Evolutionary conservation across 2,888 invertebrate species (phyloP).

Genomic region (Eristalis tenax): DNA sequence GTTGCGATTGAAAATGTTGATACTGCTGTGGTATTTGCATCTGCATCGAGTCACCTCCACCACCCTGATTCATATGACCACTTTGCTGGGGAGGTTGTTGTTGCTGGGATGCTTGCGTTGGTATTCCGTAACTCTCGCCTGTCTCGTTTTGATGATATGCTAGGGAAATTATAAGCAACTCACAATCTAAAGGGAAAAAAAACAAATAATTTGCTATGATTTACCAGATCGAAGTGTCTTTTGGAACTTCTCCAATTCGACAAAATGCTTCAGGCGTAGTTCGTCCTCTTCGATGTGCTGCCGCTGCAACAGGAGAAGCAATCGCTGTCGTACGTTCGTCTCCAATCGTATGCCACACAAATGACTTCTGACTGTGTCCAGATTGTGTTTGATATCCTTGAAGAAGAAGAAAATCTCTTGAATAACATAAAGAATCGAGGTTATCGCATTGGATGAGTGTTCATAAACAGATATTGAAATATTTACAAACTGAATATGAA

Average conservation of each 20-base stretch:
- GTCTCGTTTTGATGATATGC: conserved; percentile 50
- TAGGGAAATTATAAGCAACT: background rate
- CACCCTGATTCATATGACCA: conserved; percentile 15
- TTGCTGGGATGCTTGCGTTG: conserved; percentile 45
- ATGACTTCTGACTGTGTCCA: conserved; percentile 79
- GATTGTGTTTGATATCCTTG: conserved; percentile 81
- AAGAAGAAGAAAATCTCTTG: conserved; percentile 16
- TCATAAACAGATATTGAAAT: background rate
- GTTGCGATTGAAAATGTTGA: conserved; percentile 62
- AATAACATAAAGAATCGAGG: background rate
- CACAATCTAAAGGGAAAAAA: background rate
- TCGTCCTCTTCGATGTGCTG: conserved; percentile 81
- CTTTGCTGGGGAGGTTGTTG: conserved; percentile 34
- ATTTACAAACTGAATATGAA: conserved; percentile 36
- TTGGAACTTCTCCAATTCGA: conserved; percentile 81
- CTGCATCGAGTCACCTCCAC: conserved; percentile 43
- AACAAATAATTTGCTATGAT: conserved; percentile 17
- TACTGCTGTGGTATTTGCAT: conserved; percentile 64
- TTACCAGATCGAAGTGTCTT: conserved; percentile 79
- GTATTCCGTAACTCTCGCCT: conserved; percentile 30
- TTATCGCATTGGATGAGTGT: background rate
- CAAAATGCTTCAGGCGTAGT: conserved; percentile 79
- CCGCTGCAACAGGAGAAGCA: conserved; percentile 79
- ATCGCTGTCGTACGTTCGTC: conserved; percentile 79
- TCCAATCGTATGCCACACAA: conserved; percentile 79